Conservation (phyloP, 2,113 vertebrate genomes). For the Albula goreensis region DNA sequence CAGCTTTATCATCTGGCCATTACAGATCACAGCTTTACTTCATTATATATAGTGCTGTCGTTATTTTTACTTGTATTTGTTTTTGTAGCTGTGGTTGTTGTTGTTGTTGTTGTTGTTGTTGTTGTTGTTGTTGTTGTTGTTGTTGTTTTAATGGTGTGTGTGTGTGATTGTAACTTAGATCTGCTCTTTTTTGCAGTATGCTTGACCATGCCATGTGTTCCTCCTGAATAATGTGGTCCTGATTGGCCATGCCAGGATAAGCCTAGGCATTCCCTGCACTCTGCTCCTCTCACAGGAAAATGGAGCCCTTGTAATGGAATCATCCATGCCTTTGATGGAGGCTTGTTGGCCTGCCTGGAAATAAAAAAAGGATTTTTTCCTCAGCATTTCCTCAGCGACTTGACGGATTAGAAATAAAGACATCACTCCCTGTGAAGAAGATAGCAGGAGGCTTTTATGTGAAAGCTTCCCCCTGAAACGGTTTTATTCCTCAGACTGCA, state of each 20-base stretch:
- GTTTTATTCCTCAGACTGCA: constrained; percentile 23
- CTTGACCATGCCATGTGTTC: not conserved
- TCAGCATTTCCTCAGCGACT: constrained; percentile 23
- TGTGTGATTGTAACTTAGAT: not conserved
- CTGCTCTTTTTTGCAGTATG: not conserved
- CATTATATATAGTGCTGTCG: not conserved
- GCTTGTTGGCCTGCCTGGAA: constrained; percentile 4
- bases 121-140: not conserved
- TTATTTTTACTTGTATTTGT: not conserved
- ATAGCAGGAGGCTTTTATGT: constrained; percentile 35
- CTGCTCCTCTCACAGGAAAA: not conserved
- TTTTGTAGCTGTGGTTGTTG: not conserved
- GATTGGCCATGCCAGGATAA: not conserved
- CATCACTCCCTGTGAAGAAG: constrained; percentile 22
- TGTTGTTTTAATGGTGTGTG: not conserved
- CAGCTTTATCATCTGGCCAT: not conserved
- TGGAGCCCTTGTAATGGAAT: not conserved
- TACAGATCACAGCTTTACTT: not conserved
- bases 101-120: not conserved
- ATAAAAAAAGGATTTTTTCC: constrained; percentile 23
- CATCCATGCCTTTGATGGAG: constrained; percentile 6
- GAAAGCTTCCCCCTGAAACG: constrained; percentile 27
- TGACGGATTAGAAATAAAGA: constrained; percentile 39
- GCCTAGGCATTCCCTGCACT: no score
- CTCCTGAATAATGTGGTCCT: not conserved